Evolutionary conservation across 2,797 vertebrate genomes (phyloP).

Genomic region (Microhierax caerulescens): DNA sequence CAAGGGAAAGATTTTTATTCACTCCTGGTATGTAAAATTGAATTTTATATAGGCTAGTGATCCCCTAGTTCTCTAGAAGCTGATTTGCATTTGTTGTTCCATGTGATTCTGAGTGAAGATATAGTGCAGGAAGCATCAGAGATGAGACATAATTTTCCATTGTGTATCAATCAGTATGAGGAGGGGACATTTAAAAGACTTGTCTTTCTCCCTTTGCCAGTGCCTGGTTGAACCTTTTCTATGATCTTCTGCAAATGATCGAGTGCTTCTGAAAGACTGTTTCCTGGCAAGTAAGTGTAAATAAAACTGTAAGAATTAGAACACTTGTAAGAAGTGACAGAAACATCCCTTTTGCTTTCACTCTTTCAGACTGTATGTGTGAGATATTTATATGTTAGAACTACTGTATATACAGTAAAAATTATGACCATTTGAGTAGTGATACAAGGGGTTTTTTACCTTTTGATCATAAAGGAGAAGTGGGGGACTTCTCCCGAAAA

Average conservation of each 20-base stretch:
- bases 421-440: background rate
- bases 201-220: background rate
- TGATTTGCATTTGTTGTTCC: background rate
- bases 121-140: background rate
- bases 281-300: background rate
- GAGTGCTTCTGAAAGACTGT: background rate
- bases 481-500: background rate
- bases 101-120: background rate
- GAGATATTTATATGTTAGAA: background rate
- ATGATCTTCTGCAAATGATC: background rate
- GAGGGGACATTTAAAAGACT: background rate
- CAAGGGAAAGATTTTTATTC: background rate
- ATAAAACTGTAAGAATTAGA: background rate
- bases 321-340: background rate
- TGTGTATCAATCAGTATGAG: background rate
- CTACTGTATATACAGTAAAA: constrained; percentile 22
- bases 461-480: constrained; percentile 34
- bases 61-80: background rate
- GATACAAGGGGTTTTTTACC: background rate
- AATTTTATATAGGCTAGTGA: background rate
- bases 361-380: background rate
- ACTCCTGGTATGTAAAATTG: background rate
- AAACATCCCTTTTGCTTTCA: background rate
- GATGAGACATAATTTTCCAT: background rate
- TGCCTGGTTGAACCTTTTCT: background rate